Percentiles rank a stretch among this genome's conserved stretches.
phyloP scores from a whole-genome alignment of 2,113 vertebrate species.

The Ammodramus savannarum region DNA sequence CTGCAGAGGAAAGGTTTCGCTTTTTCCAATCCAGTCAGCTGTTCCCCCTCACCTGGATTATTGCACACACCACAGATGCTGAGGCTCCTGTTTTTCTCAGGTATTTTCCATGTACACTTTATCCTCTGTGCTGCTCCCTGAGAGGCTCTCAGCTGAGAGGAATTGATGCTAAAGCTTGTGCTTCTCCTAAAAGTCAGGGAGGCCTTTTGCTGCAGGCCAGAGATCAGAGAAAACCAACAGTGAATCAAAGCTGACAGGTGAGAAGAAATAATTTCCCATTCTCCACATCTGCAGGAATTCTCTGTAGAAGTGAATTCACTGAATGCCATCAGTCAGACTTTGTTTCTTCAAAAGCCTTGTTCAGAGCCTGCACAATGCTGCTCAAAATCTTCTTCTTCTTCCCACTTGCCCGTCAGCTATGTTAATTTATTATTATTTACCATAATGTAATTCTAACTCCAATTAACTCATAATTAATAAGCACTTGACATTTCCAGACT shows the following conservation, averaged over 20 bases:
- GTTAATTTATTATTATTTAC: constrained; percentile 63
- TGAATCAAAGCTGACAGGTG: neutral
- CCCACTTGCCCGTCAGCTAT: constrained; percentile 5
- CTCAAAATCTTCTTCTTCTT: neutral
- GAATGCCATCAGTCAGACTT: neutral
- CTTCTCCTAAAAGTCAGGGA: neutral
- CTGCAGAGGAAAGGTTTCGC: neutral
- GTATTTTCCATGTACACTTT: neutral
- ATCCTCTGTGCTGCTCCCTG: rapidly evolving
- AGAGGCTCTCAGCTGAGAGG: neutral
- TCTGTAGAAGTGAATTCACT: neutral
- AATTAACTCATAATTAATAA: constrained; percentile 66
- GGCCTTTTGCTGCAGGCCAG: neutral
- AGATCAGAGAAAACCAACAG: neutral
- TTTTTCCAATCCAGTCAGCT: neutral
- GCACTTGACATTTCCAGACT: constrained; percentile 52
- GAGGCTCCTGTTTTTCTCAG: neutral
- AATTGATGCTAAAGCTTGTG: neutral
- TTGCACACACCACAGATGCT: neutral
- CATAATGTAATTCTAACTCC: constrained; percentile 37
- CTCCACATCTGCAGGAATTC: neutral
- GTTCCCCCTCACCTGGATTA: neutral
- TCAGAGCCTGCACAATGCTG: neutral
- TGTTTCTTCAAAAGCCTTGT: neutral
- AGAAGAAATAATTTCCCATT: neutral